These are phyloP conservation scores for Gadus macrocephalus DNA, from an alignment of 2,113 vertebrate genomes.

Conservation along the genomic window DNA sequence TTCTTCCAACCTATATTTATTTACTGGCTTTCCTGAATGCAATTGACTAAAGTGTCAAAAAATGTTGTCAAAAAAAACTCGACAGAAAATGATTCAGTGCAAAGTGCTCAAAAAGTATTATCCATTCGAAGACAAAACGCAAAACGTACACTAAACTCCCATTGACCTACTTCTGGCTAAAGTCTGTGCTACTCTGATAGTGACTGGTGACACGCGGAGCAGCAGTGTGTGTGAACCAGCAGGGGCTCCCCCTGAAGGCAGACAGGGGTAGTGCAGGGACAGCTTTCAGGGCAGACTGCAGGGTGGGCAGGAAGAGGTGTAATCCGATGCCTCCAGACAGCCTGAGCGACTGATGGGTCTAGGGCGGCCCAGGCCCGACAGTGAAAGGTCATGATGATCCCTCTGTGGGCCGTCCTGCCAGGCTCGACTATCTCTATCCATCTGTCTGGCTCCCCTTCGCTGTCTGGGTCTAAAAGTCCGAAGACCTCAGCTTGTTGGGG, in stretches of 20 bases:
- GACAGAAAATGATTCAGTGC: no score
- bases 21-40: no score
- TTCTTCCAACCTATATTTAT: no score
- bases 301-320: conserved; percentile 24
- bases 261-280: not conserved
- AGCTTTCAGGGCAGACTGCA: conserved; percentile 2
- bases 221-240: not conserved
- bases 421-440: conserved; percentile 20
- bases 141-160: no score
- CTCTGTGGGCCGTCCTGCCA: conserved; percentile 28
- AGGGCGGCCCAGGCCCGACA: conserved; percentile 63
- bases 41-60: no score
- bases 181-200: not conserved
- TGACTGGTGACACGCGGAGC: not conserved
- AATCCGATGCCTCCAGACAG: conserved; percentile 64
- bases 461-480: not conserved
- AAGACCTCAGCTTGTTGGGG: not conserved
- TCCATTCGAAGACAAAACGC: no score
- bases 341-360: conserved; percentile 49
- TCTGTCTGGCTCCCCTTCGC: not conserved
- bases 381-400: conserved; percentile 52
- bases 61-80: no score
- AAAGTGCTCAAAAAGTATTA: no score
- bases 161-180: no score
- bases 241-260: conserved; percentile 58